These are phyloP conservation scores for Tanytarsus gracilentus DNA, from an alignment of 2,888 invertebrate species.

Conservation along the genomic window DNA sequence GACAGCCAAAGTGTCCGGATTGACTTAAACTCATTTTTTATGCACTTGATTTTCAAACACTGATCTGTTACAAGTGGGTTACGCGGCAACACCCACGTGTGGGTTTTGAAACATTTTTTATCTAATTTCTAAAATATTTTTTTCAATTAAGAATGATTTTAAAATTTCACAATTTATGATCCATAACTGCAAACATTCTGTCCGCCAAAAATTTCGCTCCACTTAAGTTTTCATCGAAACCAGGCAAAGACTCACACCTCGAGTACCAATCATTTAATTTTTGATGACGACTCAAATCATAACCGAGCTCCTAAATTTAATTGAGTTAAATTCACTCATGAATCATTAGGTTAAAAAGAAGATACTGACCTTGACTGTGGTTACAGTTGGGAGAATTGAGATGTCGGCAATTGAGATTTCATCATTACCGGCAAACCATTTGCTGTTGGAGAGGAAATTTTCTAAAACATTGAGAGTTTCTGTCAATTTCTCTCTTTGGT, in stretches of 20 bases:
- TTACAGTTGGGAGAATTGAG: constrained; percentile 39
- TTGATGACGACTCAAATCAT: constrained; percentile 17
- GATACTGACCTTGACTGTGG: constrained; percentile 29
- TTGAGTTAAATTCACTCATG: background rate
- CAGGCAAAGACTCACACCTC: constrained; percentile 50
- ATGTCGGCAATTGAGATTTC: constrained; percentile 44
- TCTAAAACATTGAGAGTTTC: constrained; percentile 44
- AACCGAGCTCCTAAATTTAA: background rate
- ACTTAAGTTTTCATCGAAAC: constrained; percentile 50
- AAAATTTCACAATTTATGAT: constrained; percentile 15
- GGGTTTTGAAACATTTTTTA: too few species aligned
- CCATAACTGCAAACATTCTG: constrained; percentile 33
- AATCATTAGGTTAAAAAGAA: background rate
- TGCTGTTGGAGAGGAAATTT: constrained; percentile 36
- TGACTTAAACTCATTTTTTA: too few species aligned
- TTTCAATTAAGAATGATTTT: too few species aligned
- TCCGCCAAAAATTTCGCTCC: constrained; percentile 53
- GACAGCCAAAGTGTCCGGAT: too few species aligned
- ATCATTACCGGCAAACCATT: constrained; percentile 41
- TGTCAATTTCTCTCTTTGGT: background rate
- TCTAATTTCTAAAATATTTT: too few species aligned
- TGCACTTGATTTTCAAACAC: too few species aligned
- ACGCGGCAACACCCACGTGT: too few species aligned
- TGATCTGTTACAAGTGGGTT: too few species aligned
- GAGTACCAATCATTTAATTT: constrained; percentile 45